phyloP scores from a whole-genome alignment of 2,113 vertebrate genomes.

The Bungarus multicinctus region DNA sequence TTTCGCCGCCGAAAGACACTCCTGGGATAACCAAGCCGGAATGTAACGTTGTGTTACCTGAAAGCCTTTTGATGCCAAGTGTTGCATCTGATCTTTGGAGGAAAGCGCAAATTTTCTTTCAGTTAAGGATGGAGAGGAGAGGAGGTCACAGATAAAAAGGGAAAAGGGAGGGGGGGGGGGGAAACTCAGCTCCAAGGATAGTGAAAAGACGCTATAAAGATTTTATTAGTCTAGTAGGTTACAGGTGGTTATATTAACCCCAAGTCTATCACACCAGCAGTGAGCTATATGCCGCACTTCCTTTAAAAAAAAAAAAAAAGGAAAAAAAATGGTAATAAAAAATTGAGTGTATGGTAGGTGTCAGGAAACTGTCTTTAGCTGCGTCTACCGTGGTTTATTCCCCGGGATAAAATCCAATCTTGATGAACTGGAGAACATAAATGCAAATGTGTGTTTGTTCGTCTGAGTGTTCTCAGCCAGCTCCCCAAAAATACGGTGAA shows the following conservation, averaged over 20 bases:
- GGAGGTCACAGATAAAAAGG: neutral
- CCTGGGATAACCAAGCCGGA: neutral
- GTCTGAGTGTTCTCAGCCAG: no score
- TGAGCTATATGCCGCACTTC: neutral
- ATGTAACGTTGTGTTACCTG: neutral
- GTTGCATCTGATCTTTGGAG: neutral
- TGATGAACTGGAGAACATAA: neutral
- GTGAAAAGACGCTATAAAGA: neutral
- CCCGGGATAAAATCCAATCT: neutral
- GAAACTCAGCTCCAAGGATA: neutral
- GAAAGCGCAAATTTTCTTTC: neutral
- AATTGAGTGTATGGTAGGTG: neutral
- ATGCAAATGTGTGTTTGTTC: neutral
- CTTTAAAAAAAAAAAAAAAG: no score
- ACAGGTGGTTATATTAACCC: slow-evolving; percentile 5
- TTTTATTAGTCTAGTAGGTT: neutral
- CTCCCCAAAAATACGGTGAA: no score
- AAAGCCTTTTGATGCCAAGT: neutral
- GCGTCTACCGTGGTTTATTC: no score
- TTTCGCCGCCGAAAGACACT: neutral
- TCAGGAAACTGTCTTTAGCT: neutral
- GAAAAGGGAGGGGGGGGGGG: neutral
- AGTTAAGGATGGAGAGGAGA: neutral
- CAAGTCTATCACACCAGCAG: neutral
- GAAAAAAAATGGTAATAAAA: neutral